Conservation (phyloP, 1,140 invertebrate species). For the Brachystomella parvula region DNA sequence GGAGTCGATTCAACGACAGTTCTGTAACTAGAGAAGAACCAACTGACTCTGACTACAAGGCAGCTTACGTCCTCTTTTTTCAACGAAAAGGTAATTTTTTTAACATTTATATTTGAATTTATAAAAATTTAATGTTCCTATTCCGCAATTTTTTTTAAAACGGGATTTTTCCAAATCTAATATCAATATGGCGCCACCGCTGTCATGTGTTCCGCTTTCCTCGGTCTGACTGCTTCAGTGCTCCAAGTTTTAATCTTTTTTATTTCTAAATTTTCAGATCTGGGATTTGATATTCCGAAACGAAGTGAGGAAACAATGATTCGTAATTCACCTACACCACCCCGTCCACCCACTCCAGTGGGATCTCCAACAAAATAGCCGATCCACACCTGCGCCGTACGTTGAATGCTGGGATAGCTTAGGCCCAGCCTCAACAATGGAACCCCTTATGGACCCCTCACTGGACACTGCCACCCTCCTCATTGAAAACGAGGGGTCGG, state of each 20-base stretch:
- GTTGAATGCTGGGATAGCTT: too few species aligned
- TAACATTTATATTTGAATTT: background rate
- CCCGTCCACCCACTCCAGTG: background rate
- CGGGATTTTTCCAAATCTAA: too few species aligned
- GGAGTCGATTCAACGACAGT: constrained; percentile 65
- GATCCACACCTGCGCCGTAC: too few species aligned
- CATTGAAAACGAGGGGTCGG: too few species aligned
- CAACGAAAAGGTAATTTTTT: constrained; percentile 52
- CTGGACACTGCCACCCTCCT: too few species aligned
- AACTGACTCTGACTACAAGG: constrained; percentile 55
- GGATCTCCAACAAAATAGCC: background rate
- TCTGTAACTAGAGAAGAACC: constrained; percentile 50
- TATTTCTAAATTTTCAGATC: too few species aligned
- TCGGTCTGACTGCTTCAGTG: too few species aligned
- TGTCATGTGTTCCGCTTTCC: too few species aligned
- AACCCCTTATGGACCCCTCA: too few species aligned
- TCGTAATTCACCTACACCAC: background rate
- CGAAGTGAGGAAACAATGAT: background rate
- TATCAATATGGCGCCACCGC: too few species aligned
- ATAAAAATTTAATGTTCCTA: background rate
- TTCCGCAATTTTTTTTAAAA: background rate
- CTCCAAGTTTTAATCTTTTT: too few species aligned
- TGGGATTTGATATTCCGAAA: background rate
- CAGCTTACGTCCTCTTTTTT: constrained; percentile 63
- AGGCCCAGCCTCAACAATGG: too few species aligned